These are phyloP conservation scores for Onychorhynchus coronatus DNA, from an alignment of 2,113 vertebrate species.

Conservation along the genomic window DNA sequence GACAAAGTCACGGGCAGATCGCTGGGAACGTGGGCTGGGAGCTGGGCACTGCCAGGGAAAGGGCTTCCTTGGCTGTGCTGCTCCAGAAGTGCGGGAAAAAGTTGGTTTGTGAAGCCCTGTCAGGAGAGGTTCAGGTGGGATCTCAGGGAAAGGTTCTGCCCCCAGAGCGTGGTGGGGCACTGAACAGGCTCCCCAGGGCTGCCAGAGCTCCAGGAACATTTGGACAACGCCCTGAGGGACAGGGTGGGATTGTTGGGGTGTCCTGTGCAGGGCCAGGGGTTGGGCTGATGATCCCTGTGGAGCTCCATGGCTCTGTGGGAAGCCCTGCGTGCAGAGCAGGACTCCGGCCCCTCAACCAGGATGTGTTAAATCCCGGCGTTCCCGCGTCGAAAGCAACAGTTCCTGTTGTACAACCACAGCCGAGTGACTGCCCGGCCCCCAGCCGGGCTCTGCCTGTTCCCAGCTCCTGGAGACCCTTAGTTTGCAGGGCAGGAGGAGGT, in stretches of 20 bases:
- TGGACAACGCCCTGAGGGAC: rapidly evolving
- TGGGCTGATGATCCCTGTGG: neutral
- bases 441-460: neutral
- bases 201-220: rapidly evolving
- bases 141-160: neutral
- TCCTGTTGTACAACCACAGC: neutral
- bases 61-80: rapidly evolving
- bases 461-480: neutral
- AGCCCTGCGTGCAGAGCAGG: rapidly evolving
- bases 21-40: neutral
- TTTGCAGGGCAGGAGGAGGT: neutral
- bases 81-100: neutral
- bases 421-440: neutral
- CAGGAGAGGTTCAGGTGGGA: neutral
- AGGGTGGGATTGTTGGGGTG: neutral
- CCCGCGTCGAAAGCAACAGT: neutral
- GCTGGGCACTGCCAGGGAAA: neutral
- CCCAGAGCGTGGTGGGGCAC: neutral
- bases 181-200: neutral
- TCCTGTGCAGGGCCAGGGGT: neutral
- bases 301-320: neutral
- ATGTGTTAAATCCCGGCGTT: neutral
- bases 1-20: neutral
- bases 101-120: neutral
- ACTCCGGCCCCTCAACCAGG: neutral